Conservation (phyloP, 2,888 invertebrate genomes). For the Hypolimnas misippus region DNA sequence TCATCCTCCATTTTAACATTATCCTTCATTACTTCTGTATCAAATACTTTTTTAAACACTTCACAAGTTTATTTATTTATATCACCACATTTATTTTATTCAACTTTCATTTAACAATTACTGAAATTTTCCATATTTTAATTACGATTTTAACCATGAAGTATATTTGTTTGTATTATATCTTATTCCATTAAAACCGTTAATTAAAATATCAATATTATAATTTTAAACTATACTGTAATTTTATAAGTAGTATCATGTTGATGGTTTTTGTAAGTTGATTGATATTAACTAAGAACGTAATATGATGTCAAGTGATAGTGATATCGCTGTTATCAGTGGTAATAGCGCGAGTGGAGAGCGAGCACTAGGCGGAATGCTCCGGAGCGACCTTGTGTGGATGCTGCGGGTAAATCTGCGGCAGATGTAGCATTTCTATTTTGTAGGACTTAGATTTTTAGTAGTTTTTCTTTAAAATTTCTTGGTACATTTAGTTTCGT, state of each 20-base stretch:
- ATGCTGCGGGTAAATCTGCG: conserved; percentile 48
- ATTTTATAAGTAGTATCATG: no score
- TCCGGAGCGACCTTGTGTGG: conserved; percentile 52
- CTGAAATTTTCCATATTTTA: no score
- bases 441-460: no score
- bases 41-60: not conserved
- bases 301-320: conserved; percentile 25
- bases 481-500: no score
- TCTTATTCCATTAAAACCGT: no score
- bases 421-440: no score
- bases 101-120: no score
- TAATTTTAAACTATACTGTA: no score
- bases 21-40: no score
- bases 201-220: no score
- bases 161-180: no score
- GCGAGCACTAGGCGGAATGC: conserved; percentile 48
- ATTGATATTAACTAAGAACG: not conserved
- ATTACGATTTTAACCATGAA: no score
- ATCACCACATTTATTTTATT: not conserved
- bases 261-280: not conserved
- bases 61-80: not conserved
- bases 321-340: conserved; percentile 54
- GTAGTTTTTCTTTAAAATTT: not conserved
- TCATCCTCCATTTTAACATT: conserved; percentile 45
- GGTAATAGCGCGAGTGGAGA: conserved; percentile 55